Evolutionary conservation across 2,888 invertebrate species (phyloP).

Genomic region (Sarcophaga caerulescens): DNA sequence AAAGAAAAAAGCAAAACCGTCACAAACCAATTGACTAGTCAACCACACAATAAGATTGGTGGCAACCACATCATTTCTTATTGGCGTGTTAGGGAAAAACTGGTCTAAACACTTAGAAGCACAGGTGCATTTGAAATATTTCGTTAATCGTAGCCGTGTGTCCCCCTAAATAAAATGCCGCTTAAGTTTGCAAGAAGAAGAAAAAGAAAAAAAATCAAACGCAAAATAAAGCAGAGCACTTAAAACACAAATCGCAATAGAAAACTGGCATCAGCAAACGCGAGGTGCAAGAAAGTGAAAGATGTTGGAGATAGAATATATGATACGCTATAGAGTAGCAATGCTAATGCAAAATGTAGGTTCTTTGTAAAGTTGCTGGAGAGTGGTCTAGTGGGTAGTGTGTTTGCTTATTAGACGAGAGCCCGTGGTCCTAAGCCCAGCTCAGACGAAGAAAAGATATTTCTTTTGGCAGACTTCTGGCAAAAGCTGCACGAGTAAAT

Average conservation of each 20-base stretch:
- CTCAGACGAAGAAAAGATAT: too few species aligned
- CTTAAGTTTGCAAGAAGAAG: constrained; percentile 10
- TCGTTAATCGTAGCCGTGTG: constrained; percentile 48
- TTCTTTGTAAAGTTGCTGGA: too few species aligned
- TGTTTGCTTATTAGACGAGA: too few species aligned
- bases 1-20: constrained; percentile 32
- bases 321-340: too few species aligned
- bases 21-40: constrained; percentile 52
- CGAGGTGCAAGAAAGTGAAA: neutral
- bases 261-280: constrained; percentile 41
- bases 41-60: constrained; percentile 38
- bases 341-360: too few species aligned
- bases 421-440: too few species aligned
- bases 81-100: constrained; percentile 53
- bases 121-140: constrained; percentile 65
- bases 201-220: neutral
- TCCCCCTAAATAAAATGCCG: constrained; percentile 61
- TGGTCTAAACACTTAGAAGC: constrained; percentile 65
- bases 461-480: too few species aligned
- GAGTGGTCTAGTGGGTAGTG: too few species aligned
- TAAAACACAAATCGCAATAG: constrained; percentile 49
- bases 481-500: too few species aligned
- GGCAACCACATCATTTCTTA: constrained; percentile 47
- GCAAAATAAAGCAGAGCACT: constrained; percentile 55
- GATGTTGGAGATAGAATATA: neutral